Conservation (phyloP, 2,888 invertebrate species). For the Dynastes maya region DNA sequence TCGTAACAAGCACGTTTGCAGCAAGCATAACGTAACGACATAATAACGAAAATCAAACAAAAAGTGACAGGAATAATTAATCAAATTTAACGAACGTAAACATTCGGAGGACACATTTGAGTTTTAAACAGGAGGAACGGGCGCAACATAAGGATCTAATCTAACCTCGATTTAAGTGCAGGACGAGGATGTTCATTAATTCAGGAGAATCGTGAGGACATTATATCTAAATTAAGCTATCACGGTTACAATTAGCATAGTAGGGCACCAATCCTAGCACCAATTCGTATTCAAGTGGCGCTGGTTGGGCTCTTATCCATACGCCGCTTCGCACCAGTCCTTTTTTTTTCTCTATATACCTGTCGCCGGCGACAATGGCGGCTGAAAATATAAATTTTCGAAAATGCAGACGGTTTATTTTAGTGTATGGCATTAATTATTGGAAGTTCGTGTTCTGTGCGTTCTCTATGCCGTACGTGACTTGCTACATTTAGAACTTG, state of each 20-base stretch:
- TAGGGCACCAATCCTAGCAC: constrained; percentile 60
- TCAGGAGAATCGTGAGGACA: constrained; percentile 63
- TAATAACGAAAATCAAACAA: constrained; percentile 1
- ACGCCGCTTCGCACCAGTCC: constrained; percentile 13
- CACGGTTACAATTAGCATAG: constrained; percentile 65
- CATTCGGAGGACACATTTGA: constrained; percentile 15
- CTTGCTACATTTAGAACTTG: constrained; percentile 35
- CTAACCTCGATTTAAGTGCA: constrained; percentile 60
- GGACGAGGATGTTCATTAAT: constrained; percentile 63
- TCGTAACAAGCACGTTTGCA: no score
- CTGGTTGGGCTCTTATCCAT: constrained; percentile 47
- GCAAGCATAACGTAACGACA: background rate
- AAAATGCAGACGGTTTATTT: constrained; percentile 41
- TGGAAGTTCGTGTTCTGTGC: constrained; percentile 31
- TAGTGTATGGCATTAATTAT: constrained; percentile 43
- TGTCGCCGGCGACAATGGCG: constrained; percentile 39
- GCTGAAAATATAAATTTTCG: constrained; percentile 42
- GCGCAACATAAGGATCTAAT: constrained; percentile 31
- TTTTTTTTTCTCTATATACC: constrained; percentile 35
- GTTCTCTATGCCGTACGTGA: constrained; percentile 21
- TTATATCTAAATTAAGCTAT: constrained; percentile 65
- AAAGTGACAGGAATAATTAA: constrained; percentile 18
- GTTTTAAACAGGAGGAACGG: constrained; percentile 18
- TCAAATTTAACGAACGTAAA: constrained; percentile 22
- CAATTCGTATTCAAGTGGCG: constrained; percentile 63